phyloP scores from a whole-genome alignment of 2,888 invertebrate species.

The Spodoptera exigua region DNA sequence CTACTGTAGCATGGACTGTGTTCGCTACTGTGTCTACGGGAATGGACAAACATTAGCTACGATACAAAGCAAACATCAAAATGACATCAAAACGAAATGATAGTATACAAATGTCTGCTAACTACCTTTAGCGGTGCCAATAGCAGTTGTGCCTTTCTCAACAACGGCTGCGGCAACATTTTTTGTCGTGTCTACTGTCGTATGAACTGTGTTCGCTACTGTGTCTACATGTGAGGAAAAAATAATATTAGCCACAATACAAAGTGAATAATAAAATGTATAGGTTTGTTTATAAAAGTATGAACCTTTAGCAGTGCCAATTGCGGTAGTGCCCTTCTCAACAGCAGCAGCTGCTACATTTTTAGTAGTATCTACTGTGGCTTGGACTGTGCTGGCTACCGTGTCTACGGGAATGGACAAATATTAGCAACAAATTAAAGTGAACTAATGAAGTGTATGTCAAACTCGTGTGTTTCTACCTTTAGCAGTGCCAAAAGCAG shows the following conservation, averaged over 20 bases:
- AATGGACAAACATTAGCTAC: conserved; percentile 9
- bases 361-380: conserved; percentile 70
- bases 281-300: too few species aligned
- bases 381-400: conserved; percentile 58
- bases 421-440: conserved; percentile 6
- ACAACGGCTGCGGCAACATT: conserved; percentile 57
- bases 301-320: conserved; percentile 65
- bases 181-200: conserved; percentile 64
- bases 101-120: too few species aligned
- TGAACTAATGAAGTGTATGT: too few species aligned
- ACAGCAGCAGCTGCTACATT: conserved; percentile 63
- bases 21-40: conserved; percentile 46
- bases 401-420: conserved; percentile 33
- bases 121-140: conserved; percentile 33
- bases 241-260: too few species aligned
- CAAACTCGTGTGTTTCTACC: conserved; percentile 5
- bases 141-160: conserved; percentile 25
- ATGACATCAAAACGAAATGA: too few species aligned
- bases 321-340: conserved; percentile 63
- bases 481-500: conserved; percentile 24
- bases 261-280: too few species aligned
- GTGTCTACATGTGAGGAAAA: conserved; percentile 14
- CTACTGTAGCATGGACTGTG: too few species aligned
- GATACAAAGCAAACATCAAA: background rate
- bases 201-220: conserved; percentile 52